Evolutionary conservation across 1,140 invertebrate species (phyloP), one percentile per base, ranked within the genome.

Genomic region (Gryon sp.): DNA sequence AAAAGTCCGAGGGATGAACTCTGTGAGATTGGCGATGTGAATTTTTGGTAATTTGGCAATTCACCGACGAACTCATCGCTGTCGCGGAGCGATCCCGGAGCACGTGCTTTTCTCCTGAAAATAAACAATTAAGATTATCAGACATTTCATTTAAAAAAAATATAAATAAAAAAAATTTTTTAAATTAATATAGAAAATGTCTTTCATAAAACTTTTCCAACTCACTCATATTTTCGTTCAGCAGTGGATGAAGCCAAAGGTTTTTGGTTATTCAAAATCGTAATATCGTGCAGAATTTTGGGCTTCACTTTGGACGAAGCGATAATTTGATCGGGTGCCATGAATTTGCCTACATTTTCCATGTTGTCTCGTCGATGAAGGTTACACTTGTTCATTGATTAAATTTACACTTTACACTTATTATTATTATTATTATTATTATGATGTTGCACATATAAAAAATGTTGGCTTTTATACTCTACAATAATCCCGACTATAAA

Each of bases 31-130:
- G 59, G 41, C 2, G 57, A 41, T 9, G 11, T 8, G 18, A 46
- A 41, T 26, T 18, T 16, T 32, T 45, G 9, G 32, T 22, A 7
- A 14, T 26, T 46, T 3, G 41, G 28, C 4, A 46, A 2, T 16
- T 50, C n/a, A 12, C 11, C 45, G n/a, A n/a, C n/a, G 19, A 50
- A 50, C 30, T 63, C 45, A 11, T 63, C 59, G 14, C 59, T 63
- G 12, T 63, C 24, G 19, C 59, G 16, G 6, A 50, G 9, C 0
- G 43, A 26, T 7, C 34, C 34, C 20, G 59, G 32, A 11, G 43
- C 22, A 4, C 45, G 59, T 22, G n/a, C 36, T 30, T 63, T 63
- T 5, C 59, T 2, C 12, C 59, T 63, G 9, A 50, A 50, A 28
- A 28, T 28, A 3, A 28, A 1, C 7, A 32, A n/a, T n/a, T n/a